These are phyloP conservation scores for Pithys albifrons DNA, from an alignment of 2,113 vertebrate genomes.

Conservation along the genomic window DNA sequence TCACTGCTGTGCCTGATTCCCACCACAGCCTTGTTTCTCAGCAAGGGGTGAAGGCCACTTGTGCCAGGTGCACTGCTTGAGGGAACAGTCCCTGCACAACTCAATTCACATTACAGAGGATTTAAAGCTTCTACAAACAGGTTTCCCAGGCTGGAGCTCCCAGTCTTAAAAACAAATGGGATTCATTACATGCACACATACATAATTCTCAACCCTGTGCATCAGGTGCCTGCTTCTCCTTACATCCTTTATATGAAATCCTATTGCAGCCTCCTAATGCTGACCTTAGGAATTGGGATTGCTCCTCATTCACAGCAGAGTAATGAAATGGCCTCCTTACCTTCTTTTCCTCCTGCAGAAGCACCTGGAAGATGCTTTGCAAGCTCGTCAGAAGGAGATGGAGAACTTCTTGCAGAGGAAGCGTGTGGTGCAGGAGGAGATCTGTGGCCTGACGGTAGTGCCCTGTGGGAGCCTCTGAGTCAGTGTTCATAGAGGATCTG, in stretches of 20 bases:
- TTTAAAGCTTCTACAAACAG: neutral
- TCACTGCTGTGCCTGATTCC: neutral
- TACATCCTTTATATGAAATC: neutral
- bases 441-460: slow-evolving; percentile 78
- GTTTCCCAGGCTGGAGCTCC: neutral
- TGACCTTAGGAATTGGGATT: neutral
- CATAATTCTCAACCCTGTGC: neutral
- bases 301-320: neutral
- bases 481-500: neutral
- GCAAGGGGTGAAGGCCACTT: neutral
- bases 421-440: slow-evolving; percentile 66
- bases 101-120: neutral
- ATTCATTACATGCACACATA: neutral
- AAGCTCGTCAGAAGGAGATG: slow-evolving; percentile 61
- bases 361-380: slow-evolving; percentile 75
- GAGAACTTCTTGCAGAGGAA: slow-evolving; percentile 71
- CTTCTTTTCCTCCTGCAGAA: slow-evolving; percentile 68
- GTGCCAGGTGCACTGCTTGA: neutral
- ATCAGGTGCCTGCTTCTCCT: neutral
- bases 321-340: neutral
- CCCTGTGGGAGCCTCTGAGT: neutral
- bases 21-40: neutral
- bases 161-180: neutral
- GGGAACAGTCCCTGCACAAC: too few species aligned
- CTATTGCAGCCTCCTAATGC: neutral